phyloP scores from a whole-genome alignment of 2,113 vertebrate species.

The Oxygymnocypris stewartii region DNA sequence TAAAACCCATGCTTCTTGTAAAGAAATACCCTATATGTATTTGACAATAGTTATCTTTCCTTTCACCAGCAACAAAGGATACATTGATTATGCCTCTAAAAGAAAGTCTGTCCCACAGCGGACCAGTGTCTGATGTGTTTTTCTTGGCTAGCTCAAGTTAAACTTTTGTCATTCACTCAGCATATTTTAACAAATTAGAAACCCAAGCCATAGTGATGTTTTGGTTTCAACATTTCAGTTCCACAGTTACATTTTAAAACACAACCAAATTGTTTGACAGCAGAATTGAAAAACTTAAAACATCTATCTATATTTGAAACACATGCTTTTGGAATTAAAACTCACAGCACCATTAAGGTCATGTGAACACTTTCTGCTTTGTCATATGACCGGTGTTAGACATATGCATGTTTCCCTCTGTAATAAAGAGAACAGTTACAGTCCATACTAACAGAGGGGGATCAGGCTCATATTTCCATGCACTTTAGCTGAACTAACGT shows the following conservation, averaged over 20 bases:
- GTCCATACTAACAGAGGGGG: slow-evolving; percentile 67
- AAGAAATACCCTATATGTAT: slow-evolving; percentile 43
- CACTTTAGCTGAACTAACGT: slow-evolving; percentile 74
- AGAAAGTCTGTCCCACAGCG: slow-evolving; percentile 68
- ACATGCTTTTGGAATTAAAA: slow-evolving; percentile 76
- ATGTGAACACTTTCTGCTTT: slow-evolving; percentile 67
- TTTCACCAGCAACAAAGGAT: slow-evolving; percentile 76
- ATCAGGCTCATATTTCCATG: slow-evolving; percentile 68
- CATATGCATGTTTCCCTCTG: slow-evolving; percentile 44
- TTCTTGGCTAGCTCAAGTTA: slow-evolving; percentile 66
- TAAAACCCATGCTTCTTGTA: slow-evolving; percentile 27
- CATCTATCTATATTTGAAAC: slow-evolving; percentile 71
- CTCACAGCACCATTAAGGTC: slow-evolving; percentile 70
- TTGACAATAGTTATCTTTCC: slow-evolving; percentile 47
- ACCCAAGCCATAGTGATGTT: slow-evolving; percentile 65
- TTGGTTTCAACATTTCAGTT: slow-evolving; percentile 66
- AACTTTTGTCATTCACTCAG: slow-evolving; percentile 73
- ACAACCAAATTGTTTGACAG: slow-evolving; percentile 70
- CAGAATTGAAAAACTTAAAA: slow-evolving; percentile 72
- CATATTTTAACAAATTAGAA: slow-evolving; percentile 66
- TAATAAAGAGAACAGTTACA: slow-evolving; percentile 74
- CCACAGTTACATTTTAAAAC: slow-evolving; percentile 69
- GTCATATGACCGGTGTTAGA: slow-evolving; percentile 58
- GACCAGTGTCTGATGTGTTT: slow-evolving; percentile 68
- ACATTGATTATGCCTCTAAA: slow-evolving; percentile 78